Evolutionary conservation across 2,888 invertebrate genomes (phyloP).

Genomic region (Hemithea aestivaria): DNA sequence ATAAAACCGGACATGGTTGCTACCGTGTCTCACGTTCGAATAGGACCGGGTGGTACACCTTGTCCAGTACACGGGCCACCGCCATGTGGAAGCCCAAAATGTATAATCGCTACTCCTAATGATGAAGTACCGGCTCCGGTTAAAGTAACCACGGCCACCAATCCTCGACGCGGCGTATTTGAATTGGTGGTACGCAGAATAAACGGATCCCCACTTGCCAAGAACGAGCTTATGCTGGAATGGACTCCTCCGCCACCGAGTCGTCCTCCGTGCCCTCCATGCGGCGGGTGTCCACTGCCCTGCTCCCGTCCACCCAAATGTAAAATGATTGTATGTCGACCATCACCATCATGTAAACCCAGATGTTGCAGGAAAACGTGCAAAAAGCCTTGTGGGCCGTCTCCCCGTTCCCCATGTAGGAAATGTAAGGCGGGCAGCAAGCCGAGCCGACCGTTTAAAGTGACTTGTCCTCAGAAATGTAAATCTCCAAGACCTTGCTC

Average conservation of each 20-base stretch:
- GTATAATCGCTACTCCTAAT: slow-evolving; percentile 43
- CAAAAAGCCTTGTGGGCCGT: slow-evolving; percentile 41
- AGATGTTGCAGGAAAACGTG: slow-evolving; percentile 37
- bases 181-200: slow-evolving; percentile 64
- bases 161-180: slow-evolving; percentile 67
- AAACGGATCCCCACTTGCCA: slow-evolving; percentile 63
- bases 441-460: too few relatives aligned
- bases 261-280: slow-evolving; percentile 40
- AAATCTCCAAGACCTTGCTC: slow-evolving; percentile 13
- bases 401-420: slow-evolving; percentile 12
- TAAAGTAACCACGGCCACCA: slow-evolving; percentile 52
- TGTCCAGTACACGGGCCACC: slow-evolving; percentile 54
- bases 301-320: slow-evolving; percentile 50
- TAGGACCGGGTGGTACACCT: slow-evolving; percentile 49
- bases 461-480: too few relatives aligned
- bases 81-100: slow-evolving; percentile 60
- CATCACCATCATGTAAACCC: slow-evolving; percentile 39
- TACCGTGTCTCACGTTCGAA: slow-evolving; percentile 60
- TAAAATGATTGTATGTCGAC: slow-evolving; percentile 48
- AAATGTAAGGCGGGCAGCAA: neutral
- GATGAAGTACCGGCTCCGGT: slow-evolving; percentile 51
- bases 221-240: slow-evolving; percentile 67
- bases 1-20: slow-evolving; percentile 53
- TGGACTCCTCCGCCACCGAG: slow-evolving; percentile 66
- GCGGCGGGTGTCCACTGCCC: slow-evolving; percentile 33